These are phyloP conservation scores for Bolinopsis microptera DNA, from an alignment of 37 sponge, comb jelly and placozoan genomes.

Conservation along the genomic window DNA sequence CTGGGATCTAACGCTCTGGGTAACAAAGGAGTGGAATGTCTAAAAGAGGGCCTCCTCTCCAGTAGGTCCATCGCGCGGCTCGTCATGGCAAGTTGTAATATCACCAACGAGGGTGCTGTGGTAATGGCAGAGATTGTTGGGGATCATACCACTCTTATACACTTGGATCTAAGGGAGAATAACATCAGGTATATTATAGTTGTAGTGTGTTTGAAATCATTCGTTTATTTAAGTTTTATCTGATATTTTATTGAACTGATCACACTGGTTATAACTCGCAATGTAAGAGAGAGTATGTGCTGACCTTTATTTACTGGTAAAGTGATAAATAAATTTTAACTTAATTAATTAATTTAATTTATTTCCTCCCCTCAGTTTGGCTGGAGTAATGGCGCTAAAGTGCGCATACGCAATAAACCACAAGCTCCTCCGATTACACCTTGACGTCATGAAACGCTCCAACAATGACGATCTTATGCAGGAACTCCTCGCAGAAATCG, in stretches of 20 bases:
- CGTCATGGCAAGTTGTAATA: constrained; percentile 44
- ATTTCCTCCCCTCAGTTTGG: not conserved
- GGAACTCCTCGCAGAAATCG: constrained; percentile 23
- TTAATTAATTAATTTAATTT: no score
- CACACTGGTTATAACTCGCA: no score
- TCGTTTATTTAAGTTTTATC: no score
- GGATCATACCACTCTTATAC: constrained; percentile 58
- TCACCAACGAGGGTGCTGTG: constrained; percentile 58
- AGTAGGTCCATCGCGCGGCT: not conserved
- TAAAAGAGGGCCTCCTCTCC: not conserved
- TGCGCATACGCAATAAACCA: constrained; percentile 58
- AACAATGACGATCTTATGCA: constrained; percentile 53
- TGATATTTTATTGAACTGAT: no score
- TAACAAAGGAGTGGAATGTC: constrained; percentile 33
- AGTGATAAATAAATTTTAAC: no score
- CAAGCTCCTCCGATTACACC: constrained; percentile 49
- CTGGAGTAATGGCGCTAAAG: constrained; percentile 63
- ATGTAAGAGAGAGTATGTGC: no score
- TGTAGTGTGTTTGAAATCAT: no score
- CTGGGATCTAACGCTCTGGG: constrained; percentile 27
- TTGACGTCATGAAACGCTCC: constrained; percentile 50
- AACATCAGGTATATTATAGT: not conserved
- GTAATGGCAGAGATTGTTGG: constrained; percentile 57
- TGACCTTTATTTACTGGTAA: no score
- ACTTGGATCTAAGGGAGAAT: constrained; percentile 58